These are phyloP conservation scores for Drosophila paramelanica DNA, from an alignment of 2,888 invertebrate species.

Conservation along the genomic window DNA sequence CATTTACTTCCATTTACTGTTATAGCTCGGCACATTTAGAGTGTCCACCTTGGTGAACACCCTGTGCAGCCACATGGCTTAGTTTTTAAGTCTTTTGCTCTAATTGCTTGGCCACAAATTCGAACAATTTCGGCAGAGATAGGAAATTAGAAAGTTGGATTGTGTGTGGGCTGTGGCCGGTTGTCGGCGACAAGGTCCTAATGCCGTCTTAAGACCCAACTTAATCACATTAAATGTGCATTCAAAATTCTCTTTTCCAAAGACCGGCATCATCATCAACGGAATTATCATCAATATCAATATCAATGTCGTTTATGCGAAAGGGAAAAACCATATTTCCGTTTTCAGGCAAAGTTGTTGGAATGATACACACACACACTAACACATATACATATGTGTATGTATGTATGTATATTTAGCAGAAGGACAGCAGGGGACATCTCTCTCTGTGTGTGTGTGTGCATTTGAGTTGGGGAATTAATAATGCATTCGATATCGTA, in stretches of 20 bases:
- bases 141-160: constrained; percentile 36
- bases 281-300: constrained; percentile 27
- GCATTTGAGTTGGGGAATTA: constrained; percentile 51
- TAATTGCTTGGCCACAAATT: constrained; percentile 42
- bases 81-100: constrained; percentile 1
- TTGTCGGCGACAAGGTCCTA: constrained; percentile 2
- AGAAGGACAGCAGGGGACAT: constrained; percentile 24
- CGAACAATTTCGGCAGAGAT: constrained; percentile 26
- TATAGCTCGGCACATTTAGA: neutral
- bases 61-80: neutral
- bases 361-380: neutral
- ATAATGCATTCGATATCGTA: constrained; percentile 73
- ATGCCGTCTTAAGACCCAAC: constrained; percentile 43
- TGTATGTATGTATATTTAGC: neutral
- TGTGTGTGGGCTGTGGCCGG: constrained; percentile 1
- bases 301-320: constrained; percentile 45
- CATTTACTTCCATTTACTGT: neutral
- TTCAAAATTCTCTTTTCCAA: constrained; percentile 69
- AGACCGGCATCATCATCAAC: constrained; percentile 25
- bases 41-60: neutral
- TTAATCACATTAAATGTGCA: constrained; percentile 72
- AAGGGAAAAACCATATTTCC: constrained; percentile 71
- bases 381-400: too few relatives aligned
- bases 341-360: constrained; percentile 18
- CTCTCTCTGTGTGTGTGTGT: constrained; percentile 8